Evolutionary conservation across 2,797 vertebrate genomes (phyloP).

Genomic region (Hemibagrus guttatus): DNA sequence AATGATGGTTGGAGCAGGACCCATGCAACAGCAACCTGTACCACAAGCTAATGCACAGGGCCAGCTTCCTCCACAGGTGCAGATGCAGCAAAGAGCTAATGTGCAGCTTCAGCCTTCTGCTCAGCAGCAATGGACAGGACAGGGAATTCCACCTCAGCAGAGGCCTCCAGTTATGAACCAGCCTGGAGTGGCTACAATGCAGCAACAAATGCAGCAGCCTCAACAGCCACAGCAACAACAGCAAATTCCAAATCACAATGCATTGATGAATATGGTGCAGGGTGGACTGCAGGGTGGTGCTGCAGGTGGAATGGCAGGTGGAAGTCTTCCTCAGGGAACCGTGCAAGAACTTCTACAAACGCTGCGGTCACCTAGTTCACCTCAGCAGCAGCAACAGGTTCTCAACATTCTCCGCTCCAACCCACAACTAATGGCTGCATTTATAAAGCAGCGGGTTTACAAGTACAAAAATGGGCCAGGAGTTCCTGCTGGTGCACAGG

Average conservation of each 20-base stretch:
- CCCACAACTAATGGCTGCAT: slow-evolving; percentile 93
- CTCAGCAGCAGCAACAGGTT: slow-evolving; percentile 95
- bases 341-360: slow-evolving; percentile 92
- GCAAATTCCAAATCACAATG: slow-evolving; percentile 67
- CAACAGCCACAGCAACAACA: slow-evolving; percentile 69
- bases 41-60: slow-evolving; percentile 81
- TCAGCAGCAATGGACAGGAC: slow-evolving; percentile 85
- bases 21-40: slow-evolving; percentile 82
- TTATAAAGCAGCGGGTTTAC: slow-evolving; percentile 94
- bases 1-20: slow-evolving; percentile 81
- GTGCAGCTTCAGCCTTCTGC: slow-evolving; percentile 77
- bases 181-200: slow-evolving; percentile 77
- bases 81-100: slow-evolving; percentile 81
- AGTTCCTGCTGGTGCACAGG: slow-evolving; percentile 66
- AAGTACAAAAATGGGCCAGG: slow-evolving; percentile 80
- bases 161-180: slow-evolving; percentile 76
- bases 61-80: slow-evolving; percentile 84
- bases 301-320: slow-evolving; percentile 70
- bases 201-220: slow-evolving; percentile 69
- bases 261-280: slow-evolving; percentile 69
- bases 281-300: slow-evolving; percentile 65
- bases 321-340: slow-evolving; percentile 86
- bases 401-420: slow-evolving; percentile 94
- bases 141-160: slow-evolving; percentile 78
- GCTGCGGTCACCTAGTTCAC: slow-evolving; percentile 93